phyloP scores from a whole-genome alignment of 1,140 invertebrate species.

The Ceratosolen fusciceps region DNA sequence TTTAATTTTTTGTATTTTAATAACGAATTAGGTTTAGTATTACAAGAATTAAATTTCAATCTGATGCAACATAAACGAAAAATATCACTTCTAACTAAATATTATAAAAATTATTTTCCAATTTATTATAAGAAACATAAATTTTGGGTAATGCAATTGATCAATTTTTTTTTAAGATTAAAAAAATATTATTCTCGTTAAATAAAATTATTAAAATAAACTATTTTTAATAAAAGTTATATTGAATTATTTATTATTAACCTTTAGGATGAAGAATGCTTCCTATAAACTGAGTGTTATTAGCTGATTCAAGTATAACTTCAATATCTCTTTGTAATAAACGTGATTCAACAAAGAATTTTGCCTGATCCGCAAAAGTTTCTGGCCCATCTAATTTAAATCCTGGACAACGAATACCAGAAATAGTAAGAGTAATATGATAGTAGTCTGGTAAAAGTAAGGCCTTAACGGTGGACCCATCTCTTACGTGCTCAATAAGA shows the following conservation, averaged over 20 bases:
- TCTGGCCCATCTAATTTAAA: conserved; percentile 77
- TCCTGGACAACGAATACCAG: conserved; percentile 90
- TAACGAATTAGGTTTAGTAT: too few relatives aligned
- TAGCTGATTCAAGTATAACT: conserved; percentile 91
- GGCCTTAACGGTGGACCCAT: conserved; percentile 94
- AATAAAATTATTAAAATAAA: conserved; percentile 1
- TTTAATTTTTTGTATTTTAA: too few relatives aligned
- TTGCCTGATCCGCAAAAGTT: conserved; percentile 85
- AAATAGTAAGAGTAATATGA: conserved; percentile 93
- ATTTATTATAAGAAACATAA: too few relatives aligned
- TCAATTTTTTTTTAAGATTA: conserved; percentile 1
- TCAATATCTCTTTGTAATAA: conserved; percentile 95
- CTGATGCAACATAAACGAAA: too few relatives aligned
- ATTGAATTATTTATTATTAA: conserved; percentile 58
- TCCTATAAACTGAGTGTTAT: conserved; percentile 94
- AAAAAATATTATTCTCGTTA: not conserved
- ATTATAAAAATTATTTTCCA: not conserved
- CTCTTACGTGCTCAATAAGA: conserved; percentile 95
- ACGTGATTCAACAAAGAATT: conserved; percentile 91
- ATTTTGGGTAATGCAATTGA: too few relatives aligned
- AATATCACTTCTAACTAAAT: too few relatives aligned
- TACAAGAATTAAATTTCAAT: too few relatives aligned
- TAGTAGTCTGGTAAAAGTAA: conserved; percentile 91
- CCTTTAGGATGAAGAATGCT: conserved; percentile 93
- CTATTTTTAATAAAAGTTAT: not conserved